Evolutionary conservation across 2,888 invertebrate species (phyloP).

Genomic region (Oegoconia quadripuncta): DNA sequence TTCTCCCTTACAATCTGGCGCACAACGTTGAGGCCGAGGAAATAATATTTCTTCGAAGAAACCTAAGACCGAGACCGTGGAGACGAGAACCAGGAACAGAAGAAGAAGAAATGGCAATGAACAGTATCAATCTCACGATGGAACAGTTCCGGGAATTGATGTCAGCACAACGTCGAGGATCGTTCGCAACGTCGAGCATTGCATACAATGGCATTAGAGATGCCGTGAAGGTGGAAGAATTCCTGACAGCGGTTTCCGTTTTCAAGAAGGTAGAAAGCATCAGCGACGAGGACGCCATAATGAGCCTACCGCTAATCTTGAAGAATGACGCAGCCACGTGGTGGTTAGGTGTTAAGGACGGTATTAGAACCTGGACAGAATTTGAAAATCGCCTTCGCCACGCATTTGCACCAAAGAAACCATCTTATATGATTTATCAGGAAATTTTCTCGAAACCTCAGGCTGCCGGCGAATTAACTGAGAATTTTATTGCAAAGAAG

Average conservation of each 20-base stretch:
- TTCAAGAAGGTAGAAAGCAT: slow-evolving; percentile 4
- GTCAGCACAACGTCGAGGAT: not conserved
- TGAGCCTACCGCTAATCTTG: slow-evolving; percentile 5
- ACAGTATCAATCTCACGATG: not conserved
- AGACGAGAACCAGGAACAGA: too few relatives aligned
- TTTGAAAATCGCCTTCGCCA: slow-evolving; percentile 6
- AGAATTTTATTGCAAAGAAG: slow-evolving; percentile 5
- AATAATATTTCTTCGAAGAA: too few relatives aligned
- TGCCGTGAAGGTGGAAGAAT: not conserved
- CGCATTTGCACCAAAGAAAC: slow-evolving; percentile 8
- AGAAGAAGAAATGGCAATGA: too few relatives aligned
- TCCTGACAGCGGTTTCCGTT: not conserved
- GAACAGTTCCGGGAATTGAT: not conserved
- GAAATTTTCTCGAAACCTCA: too few relatives aligned
- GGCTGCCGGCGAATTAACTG: not conserved
- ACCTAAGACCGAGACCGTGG: too few relatives aligned
- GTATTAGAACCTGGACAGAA: slow-evolving; percentile 1
- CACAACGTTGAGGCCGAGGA: too few relatives aligned
- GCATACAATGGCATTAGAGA: not conserved
- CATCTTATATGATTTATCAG: slow-evolving; percentile 4
- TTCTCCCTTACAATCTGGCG: too few relatives aligned
- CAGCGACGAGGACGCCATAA: slow-evolving; percentile 3
- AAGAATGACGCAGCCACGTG: slow-evolving; percentile 10
- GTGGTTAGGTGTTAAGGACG: slow-evolving; percentile 8
- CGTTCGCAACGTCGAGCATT: not conserved